phyloP scores from a whole-genome alignment of 2,797 vertebrate genomes.

The Parauchenoglanis ngamensis region DNA sequence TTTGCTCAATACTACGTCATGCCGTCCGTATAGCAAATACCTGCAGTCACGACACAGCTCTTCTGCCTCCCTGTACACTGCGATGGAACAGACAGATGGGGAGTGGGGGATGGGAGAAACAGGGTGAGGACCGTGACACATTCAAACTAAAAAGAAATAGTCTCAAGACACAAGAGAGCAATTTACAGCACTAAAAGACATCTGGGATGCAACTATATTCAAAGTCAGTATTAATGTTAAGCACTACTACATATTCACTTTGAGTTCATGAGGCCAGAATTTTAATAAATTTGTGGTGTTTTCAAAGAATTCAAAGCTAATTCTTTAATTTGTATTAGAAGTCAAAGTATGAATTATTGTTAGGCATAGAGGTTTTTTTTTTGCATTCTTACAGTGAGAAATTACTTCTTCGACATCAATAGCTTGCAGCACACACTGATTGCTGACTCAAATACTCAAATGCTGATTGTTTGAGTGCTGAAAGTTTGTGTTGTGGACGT shows the following conservation, averaged over 20 bases:
- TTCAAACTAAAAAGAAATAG: slow-evolving; percentile 15
- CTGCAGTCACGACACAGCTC: slow-evolving; percentile 38
- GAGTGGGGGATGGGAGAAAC: slow-evolving; percentile 39
- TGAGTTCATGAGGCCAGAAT: neutral
- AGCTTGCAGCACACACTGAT: slow-evolving; percentile 6
- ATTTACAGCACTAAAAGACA: neutral
- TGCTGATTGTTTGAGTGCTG: neutral
- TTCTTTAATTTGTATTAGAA: neutral
- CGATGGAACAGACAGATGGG: slow-evolving; percentile 46
- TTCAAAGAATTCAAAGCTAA: neutral
- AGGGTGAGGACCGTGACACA: slow-evolving; percentile 14
- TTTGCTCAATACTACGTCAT: neutral
- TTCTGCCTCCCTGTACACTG: slow-evolving; percentile 37
- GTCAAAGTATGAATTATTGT: neutral
- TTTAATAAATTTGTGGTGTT: neutral
- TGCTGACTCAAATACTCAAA: neutral
- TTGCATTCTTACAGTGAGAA: neutral
- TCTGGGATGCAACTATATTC: neutral
- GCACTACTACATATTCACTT: neutral
- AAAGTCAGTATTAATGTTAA: neutral
- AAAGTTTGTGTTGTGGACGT: neutral
- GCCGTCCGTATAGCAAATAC: slow-evolving; percentile 27
- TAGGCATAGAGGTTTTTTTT: neutral
- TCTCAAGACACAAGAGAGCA: neutral
- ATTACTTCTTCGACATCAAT: neutral